Conservation (phyloP, 2,888 invertebrate species). For the Cryptosula pallasiana region DNA sequence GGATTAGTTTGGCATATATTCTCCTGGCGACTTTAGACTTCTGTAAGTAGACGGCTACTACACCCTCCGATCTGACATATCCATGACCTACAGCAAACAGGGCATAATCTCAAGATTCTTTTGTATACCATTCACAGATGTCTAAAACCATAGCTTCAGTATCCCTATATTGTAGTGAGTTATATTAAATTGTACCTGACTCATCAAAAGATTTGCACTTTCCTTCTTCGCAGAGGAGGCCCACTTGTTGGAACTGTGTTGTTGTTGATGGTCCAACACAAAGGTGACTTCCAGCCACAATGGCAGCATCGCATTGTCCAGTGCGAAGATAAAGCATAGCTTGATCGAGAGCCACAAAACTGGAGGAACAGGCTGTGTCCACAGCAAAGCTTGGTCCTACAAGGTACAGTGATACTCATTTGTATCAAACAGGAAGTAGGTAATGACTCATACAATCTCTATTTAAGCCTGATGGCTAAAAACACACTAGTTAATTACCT, state of each 20-base stretch:
- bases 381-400: slow-evolving; percentile 91
- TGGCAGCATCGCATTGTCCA: slow-evolving; percentile 90
- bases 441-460: no score
- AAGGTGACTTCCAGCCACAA: slow-evolving; percentile 88
- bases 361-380: no score
- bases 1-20: slow-evolving; percentile 78
- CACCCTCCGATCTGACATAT: slow-evolving; percentile 85
- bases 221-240: slow-evolving; percentile 87
- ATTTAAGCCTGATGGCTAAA: no score
- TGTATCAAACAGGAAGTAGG: no score
- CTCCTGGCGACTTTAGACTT: slow-evolving; percentile 70
- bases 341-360: slow-evolving; percentile 82
- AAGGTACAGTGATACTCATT: no score
- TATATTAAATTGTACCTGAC: slow-evolving; percentile 65
- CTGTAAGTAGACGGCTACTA: slow-evolving; percentile 75
- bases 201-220: slow-evolving; percentile 91
- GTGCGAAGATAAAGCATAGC: slow-evolving; percentile 43
- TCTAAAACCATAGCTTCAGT: background rate
- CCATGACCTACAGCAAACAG: slow-evolving; percentile 74
- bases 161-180: no score
- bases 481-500: no score
- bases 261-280: slow-evolving; percentile 84
- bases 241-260: slow-evolving; percentile 85
- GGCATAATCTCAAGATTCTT: no score
- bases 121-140: no score